Evolutionary conservation across 2,888 invertebrate genomes (phyloP), one percentile per base, ranked within the genome.

Genomic region (Sialis lutaria): DNA sequence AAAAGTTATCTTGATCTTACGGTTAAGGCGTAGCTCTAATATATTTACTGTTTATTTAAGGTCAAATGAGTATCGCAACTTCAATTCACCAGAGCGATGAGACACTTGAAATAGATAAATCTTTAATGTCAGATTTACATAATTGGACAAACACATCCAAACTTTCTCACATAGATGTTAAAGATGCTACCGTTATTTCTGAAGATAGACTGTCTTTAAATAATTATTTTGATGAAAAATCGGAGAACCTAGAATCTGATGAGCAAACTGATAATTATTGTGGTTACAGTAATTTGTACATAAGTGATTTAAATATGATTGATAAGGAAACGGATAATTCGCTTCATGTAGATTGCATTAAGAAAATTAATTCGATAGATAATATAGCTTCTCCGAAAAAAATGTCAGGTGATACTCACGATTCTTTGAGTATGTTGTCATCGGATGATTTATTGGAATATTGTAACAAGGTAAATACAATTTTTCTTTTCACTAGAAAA

Each of bases 11-110:
- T n/a, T n/a, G n/a, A n/a, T n/a, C n/a, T n/a, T n/a, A n/a, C n/a
- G n/a, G n/a, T 22, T 4, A 22, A 22, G 4, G 2, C 4, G 22
- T 22, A 4, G 22, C 22, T 22, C 22, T 22, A 22, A 22, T 22
- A 22, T 22, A 22, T 4, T 44, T 50, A 42, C 39, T 12, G 49
- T 32, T 51, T 40, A 47, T 57, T 57, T 32, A 50, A 69, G 68
- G 68, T 59, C 64, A 67, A 54, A 56, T 67, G 46, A 69, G 67
- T 55, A 59, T 68, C 9, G 62, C 63, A 6, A 63, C 64, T 44
- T 63, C 64, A 43, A 48, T 58, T 42, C 58, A 59, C 34, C 55
- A 56, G 8, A 55, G 57, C 5, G 65, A 66, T 43, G 65, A 67
- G 40, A 60, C 59, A 7, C 55, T 64, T 44, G 53, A 62, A 8